Base-by-base conservation (phyloP, 1,140 invertebrate genomes). In the Dreissena polymorpha region DNA sequence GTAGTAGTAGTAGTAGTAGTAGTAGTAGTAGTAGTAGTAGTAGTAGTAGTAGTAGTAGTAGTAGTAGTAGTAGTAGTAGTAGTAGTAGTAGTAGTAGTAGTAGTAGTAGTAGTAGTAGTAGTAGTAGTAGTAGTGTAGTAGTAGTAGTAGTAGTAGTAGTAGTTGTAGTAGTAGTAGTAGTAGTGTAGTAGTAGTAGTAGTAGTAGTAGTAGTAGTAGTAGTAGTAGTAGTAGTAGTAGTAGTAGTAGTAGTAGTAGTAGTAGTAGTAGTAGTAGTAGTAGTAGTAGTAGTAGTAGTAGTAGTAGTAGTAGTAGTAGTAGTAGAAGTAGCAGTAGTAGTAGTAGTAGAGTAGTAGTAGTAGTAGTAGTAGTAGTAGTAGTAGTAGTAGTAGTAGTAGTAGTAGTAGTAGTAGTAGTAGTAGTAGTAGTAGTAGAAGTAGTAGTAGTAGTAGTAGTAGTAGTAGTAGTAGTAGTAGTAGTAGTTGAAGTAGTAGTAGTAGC, bases 331-430 rank as follows among this genome's bases (percentile, higher is more conserved):
- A 57, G 55, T n/a, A n/a, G n/a, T n/a, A n/a, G n/a, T n/a, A n/a
- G n/a, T n/a, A n/a, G n/a, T n/a, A n/a, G n/a, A n/a, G n/a, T 16
- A 25, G 16, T 68, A 68, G 65, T n/a, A 68, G 25, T 16, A 25
- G 65, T 25, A n/a, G 65, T 68, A 25, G 16, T 68, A 25, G 65
- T 68, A 68, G 25, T n/a, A 25, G 65, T 68, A 25, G 65, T n/a
- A 68, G 25, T 68, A 25, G 65, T 68, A 68, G 65, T 68, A 57
- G 55, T 57, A 57, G 55, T 57, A 57, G 55, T 57, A 57, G n/a
- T 57, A 57, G 13, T 57, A 57, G 55, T 14, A n/a, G 13, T 57
- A n/a, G 55, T 57, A n/a, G 13, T 57, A 57, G 13, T 57, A 57
- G 13, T 57, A 57, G 13, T 14, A n/a, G n/a, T 57, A 57, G 55